Base-by-base conservation (phyloP, 2,113 vertebrate species). In the Psettodes erumei region DNA sequence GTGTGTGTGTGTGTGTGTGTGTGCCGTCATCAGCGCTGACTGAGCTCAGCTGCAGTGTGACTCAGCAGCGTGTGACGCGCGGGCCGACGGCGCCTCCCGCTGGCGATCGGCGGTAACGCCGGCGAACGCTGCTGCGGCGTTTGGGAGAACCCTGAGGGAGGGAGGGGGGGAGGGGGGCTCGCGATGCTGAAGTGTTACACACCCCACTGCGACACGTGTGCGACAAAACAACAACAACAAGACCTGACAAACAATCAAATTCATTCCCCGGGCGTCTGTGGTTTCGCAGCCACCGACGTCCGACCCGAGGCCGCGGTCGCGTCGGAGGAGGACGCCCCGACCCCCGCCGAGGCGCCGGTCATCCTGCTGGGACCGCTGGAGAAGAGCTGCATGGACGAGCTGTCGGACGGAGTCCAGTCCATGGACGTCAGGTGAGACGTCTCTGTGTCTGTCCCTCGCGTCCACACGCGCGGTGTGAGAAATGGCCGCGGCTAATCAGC, bases 321-420 rank as follows among this genome's bases (percentile, higher is more conserved):
- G 23, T 2, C n/a, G 1, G 92, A 87, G 62, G 88, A 90, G 11
- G 82, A 85, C 3, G 53, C 45, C 3, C 15, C 68, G 0, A 71
- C 76, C 40, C 84, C 78, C 0, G 65, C 87, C 6, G 89, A 88
- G n/a, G 65, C 93, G 28, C 94, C 92, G 56, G 61, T 94, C 85
- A 94, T 95, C 91, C 94, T 91, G 79, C 93, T 96, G 68, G 94
- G 96, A 45, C 90, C 93, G n/a, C 91, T 97, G 80, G 96, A 96
- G 91, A 94, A 96, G 87, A 93, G 84, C 68, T 95, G 90, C 55
- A 92, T 91, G 86, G 96, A 99, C 83, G 97, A 99, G 79, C 95
- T 96, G 53, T 79, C 95, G 4, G 98, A 99, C 91, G 98, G 98
- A 43, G 96, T 98, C 77, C 98, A 99, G 89, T 98, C 97, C 79